Base-by-base conservation (phyloP, 2,113 vertebrate genomes). In the Dasyornis broadbenti region DNA sequence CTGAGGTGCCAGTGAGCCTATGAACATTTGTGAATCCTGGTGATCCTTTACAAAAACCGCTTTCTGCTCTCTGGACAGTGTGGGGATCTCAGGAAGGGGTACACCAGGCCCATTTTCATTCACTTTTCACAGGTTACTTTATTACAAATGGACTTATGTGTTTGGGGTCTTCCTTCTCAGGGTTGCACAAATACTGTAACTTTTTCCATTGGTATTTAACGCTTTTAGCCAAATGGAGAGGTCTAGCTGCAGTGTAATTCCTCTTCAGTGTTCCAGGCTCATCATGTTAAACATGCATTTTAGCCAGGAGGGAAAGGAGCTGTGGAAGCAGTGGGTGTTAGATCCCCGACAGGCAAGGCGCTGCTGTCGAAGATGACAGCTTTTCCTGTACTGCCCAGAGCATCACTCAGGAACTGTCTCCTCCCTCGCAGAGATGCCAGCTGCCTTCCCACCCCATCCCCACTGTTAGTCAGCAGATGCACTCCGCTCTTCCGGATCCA, bases 261-360 rank as follows among this genome's bases (percentile, higher is more conserved):
- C 52, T 72, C 45, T 35, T 57, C 7, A n/a, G 44, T 39, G 59
- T 88, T 93, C 79, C 75, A 82, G 71, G 61, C 63, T 49, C 53
- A 33, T 85, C 28, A 3, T 28, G 39, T 80, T 82, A 44, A 80
- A 53, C 18, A 24, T 57, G n/a, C 15, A 5, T 57, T 87, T 90
- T 82, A 53, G 63, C 92, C 33, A 28, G 71, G 33, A 82, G 71
- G 79, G 45, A 23, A 47, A 80, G 82, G 56, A 80, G 47, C 53
- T 45, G 47, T 80, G 85, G 95, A 75, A 94, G 68, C 75, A 28
- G 90, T 78, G 90, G 85, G 71, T 88, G 87, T 91, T 4, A 5
- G 66, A 82, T 76, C 70, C 44, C 66, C 54, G 64, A 17, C 4
- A 37, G 89, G 87, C 70, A 66, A 21, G 7, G 76, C 3, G 6